Evolutionary conservation across 2,113 vertebrate genomes (phyloP).

Genomic region (human (Homo sapiens)): GRCh38 chr7:12764001-12764500

Average conservation of each 20-base stretch:
- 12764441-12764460: constrained; percentile 41
- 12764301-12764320: not conserved
- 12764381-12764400: not conserved
- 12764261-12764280: not conserved
- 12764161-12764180: not conserved
- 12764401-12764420: not conserved
- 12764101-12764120: not conserved
- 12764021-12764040: not conserved
- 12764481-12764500: constrained; percentile 81
- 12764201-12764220: not conserved
- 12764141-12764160: not conserved
- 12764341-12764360: constrained; percentile 2
- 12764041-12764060: not conserved
- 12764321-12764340: not conserved
- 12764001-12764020: not conserved
- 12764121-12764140: not conserved
- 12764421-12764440: not conserved
- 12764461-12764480: constrained; percentile 76
- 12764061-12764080: not conserved
- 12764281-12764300: not conserved
- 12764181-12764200: not conserved
- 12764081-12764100: not conserved
- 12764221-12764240: not conserved
- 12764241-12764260: not conserved
- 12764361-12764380: not conserved